These are phyloP conservation scores for Trypoxylon attenuatum DNA, from an alignment of 2,888 invertebrate genomes.

Conservation along the genomic window DNA sequence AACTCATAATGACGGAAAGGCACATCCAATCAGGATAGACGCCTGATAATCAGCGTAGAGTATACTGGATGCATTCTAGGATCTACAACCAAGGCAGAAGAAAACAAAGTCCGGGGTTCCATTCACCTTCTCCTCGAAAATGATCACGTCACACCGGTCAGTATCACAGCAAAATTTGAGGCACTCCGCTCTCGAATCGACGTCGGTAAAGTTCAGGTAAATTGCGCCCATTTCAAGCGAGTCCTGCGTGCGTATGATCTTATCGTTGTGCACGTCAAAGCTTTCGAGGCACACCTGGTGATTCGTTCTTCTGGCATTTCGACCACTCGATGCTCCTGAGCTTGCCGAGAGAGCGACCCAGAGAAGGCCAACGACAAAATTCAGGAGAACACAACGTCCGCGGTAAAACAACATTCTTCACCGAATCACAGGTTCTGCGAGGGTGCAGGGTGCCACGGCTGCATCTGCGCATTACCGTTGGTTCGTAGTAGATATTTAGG, in stretches of 20 bases:
- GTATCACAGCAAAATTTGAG: constrained; percentile 91
- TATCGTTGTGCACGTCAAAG: constrained; percentile 91
- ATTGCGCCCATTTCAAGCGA: constrained; percentile 92
- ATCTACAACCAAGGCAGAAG: not conserved
- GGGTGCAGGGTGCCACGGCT: constrained; percentile 33
- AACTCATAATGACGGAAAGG: no score
- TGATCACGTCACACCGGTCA: constrained; percentile 90
- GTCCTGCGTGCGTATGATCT: constrained; percentile 93
- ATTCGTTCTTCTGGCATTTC: constrained; percentile 75
- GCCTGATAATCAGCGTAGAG: no score
- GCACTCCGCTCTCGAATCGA: constrained; percentile 88
- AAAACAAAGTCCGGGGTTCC: no score
- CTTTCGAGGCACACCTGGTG: constrained; percentile 81
- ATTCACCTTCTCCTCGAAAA: constrained; percentile 91
- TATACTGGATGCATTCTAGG: not conserved
- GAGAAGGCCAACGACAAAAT: constrained; percentile 59
- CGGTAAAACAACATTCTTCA: constrained; percentile 59
- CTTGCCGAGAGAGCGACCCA: constrained; percentile 52
- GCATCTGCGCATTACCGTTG: no score
- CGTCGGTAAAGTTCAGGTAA: constrained; percentile 89
- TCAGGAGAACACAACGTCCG: constrained; percentile 56
- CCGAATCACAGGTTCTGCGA: constrained; percentile 3
- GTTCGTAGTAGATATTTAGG: no score
- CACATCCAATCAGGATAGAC: no score
- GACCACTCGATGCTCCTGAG: constrained; percentile 61